These are phyloP conservation scores for Peribatodes rhomboidaria DNA, from an alignment of 2,888 invertebrate genomes.

Conservation along the genomic window DNA sequence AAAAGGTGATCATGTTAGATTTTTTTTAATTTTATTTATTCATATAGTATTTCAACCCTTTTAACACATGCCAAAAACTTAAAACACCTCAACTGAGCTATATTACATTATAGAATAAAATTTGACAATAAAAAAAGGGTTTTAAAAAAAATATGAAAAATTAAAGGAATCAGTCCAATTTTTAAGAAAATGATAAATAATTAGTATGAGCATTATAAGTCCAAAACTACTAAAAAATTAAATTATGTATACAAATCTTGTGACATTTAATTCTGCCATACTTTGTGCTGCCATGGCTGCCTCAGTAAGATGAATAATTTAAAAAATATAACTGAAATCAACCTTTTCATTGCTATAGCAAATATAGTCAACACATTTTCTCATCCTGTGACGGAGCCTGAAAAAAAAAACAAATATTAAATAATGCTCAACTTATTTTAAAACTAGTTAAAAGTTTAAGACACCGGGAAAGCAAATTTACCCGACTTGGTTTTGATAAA, in stretches of 20 bases:
- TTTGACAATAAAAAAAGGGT: neutral
- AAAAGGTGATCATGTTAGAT: no score
- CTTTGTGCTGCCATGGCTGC: slow-evolving; percentile 7
- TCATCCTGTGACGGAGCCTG: slow-evolving; percentile 83
- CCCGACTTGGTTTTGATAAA: no score
- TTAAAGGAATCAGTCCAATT: slow-evolving; percentile 6
- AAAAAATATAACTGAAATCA: slow-evolving; percentile 17
- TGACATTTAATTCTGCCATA: neutral
- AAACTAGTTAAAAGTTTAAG: no score
- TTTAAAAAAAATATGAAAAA: neutral
- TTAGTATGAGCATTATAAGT: slow-evolving; percentile 3
- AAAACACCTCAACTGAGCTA: no score
- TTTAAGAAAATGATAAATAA: neutral
- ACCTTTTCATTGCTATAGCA: slow-evolving; percentile 22
- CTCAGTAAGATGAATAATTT: slow-evolving; percentile 18
- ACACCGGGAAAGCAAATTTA: no score
- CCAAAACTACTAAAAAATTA: neutral
- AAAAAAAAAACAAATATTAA: slow-evolving; percentile 54
- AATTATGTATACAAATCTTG: slow-evolving; percentile 5
- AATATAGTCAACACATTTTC: slow-evolving; percentile 45
- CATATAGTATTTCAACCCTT: neutral
- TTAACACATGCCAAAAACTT: neutral
- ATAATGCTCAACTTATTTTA: no score
- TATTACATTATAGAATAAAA: no score
- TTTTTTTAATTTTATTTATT: no score